Base-by-base conservation (phyloP, 2,797 vertebrate genomes). In the Myioborus miniatus region DNA sequence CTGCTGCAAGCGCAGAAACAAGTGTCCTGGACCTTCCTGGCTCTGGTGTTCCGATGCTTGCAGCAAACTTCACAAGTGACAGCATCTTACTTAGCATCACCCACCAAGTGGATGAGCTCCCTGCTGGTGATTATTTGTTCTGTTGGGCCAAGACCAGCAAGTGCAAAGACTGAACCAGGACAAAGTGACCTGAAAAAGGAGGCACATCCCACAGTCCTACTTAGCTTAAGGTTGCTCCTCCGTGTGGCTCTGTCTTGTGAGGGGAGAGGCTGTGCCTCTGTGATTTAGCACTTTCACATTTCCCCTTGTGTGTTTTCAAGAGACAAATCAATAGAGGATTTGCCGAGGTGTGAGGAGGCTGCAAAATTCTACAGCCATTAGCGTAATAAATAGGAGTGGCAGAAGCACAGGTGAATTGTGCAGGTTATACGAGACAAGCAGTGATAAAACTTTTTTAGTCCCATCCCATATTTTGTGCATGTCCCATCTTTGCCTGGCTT, bases 261-360 rank as follows among this genome's bases (percentile, higher is more conserved):
- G 47, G 19, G 11, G 52, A 83, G 78, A 91, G 70, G 56, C 62
- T 80, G 9, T 39, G 41, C 32, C 32, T 78, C 44, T 49, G 55
- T 87, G 84, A 78, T 64, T 71, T 84, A 37, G 19, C n/a, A 36
- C 41, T 86, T 94, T 47, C 89, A 63, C 29, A 36, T 92, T 94
- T 91, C 36, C 41, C 32, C 56, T 68, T 71, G 64, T 93, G 63
- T 83, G 17, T 94, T 92, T 91, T 77, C 72, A 86, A 83, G 89
- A 82, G 81, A 65, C 56, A 84, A 49, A 80, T 83, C 69, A 59
- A 83, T 24, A 62, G 72, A 88, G 79, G 74, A 58, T 70, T 90
- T 93, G 29, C 63, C 1, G 9, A 65, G n/a, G 62, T 88, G 26
- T 47, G 29, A 81, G 65, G 9, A 81, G 71, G n/a, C 65, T 87